phyloP scores from a whole-genome alignment of 1,140 invertebrate species.

The Brachionus sp. region DNA sequence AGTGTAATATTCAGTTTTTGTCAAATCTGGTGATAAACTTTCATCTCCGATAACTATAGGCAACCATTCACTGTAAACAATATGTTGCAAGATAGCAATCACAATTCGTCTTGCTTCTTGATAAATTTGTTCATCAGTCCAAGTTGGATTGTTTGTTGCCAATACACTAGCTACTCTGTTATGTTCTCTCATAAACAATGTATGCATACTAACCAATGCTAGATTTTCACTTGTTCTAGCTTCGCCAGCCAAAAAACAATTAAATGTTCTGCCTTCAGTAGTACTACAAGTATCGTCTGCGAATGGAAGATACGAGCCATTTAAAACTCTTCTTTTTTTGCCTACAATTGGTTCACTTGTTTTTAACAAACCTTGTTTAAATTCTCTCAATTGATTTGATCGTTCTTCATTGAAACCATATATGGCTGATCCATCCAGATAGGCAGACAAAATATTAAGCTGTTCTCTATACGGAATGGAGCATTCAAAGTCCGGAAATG shows the following conservation, averaged over 20 bases:
- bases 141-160: slow-evolving; percentile 42
- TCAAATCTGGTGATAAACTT: not conserved
- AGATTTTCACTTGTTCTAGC: not conserved
- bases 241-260: slow-evolving; percentile 33
- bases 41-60: slow-evolving; percentile 78
- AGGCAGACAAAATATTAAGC: slow-evolving; percentile 75
- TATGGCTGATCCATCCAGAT: slow-evolving; percentile 75
- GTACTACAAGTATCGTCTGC: not conserved
- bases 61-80: slow-evolving; percentile 88
- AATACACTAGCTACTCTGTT: slow-evolving; percentile 49
- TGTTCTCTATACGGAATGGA: slow-evolving; percentile 60
- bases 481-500: slow-evolving; percentile 16
- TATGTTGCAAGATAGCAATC: slow-evolving; percentile 83
- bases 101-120: slow-evolving; percentile 80
- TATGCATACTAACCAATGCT: slow-evolving; percentile 65
- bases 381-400: not conserved
- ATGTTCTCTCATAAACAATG: slow-evolving; percentile 63
- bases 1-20: not conserved
- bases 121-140: slow-evolving; percentile 50
- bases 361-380: not conserved
- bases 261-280: not conserved
- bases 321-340: not conserved
- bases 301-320: not conserved
- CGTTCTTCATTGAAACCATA: slow-evolving; percentile 65
- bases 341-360: not conserved